Evolutionary conservation across 2,797 vertebrate species (phyloP).

Genomic region (Onychomys arenicola): DNA sequence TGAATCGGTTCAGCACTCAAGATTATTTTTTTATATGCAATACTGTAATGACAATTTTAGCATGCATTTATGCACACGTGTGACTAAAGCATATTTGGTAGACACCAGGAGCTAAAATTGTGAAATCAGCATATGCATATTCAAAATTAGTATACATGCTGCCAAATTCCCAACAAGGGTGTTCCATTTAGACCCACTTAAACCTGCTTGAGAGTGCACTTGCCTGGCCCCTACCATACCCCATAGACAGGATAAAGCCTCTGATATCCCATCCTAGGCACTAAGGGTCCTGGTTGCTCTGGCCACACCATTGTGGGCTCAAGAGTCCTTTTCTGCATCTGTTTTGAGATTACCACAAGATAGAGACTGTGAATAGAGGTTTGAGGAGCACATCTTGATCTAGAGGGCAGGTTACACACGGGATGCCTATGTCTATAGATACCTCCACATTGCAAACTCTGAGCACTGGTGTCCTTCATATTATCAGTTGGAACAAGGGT

Average conservation of each 20-base stretch:
- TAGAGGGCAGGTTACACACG: rapidly evolving
- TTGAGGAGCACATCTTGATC: not conserved
- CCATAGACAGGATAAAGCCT: not conserved
- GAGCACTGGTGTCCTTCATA: rapidly evolving
- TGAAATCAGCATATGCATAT: not conserved
- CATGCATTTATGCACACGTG: not conserved
- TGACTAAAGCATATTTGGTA: not conserved
- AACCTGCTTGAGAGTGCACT: not conserved
- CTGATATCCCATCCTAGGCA: not conserved
- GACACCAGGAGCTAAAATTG: not conserved
- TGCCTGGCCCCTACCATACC: rapidly evolving
- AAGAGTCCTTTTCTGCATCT: not conserved
- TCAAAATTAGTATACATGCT: not conserved
- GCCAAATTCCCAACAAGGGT: not conserved
- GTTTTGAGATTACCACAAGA: not conserved
- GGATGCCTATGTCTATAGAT: not conserved
- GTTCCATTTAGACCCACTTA: not conserved
- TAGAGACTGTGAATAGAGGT: too few species aligned
- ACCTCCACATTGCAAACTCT: not conserved
- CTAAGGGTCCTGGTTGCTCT: rapidly evolving
- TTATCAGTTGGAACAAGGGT: too few species aligned
- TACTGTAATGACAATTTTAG: not conserved
- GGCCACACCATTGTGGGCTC: too few species aligned
- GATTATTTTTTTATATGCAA: not conserved
- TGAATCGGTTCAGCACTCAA: rapidly evolving